phyloP scores from a whole-genome alignment of 2,888 invertebrate species.

The Chymomyza caudatula region DNA sequence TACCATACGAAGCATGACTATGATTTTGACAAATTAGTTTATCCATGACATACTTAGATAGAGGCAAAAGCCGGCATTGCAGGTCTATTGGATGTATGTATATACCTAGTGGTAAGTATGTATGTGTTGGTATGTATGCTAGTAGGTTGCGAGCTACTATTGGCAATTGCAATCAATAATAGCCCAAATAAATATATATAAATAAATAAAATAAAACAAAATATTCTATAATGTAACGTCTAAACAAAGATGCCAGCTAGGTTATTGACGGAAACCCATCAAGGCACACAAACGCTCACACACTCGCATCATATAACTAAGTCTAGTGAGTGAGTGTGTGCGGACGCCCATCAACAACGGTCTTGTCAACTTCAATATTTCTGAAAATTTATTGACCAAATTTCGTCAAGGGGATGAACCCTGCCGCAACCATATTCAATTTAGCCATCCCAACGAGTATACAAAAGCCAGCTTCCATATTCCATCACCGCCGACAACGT shows the following conservation, averaged over 20 bases:
- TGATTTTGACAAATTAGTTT: constrained; percentile 35
- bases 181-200: constrained; percentile 5
- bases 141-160: neutral
- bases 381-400: constrained; percentile 52
- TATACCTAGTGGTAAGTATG: no score
- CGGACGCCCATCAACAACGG: constrained; percentile 28
- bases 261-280: constrained; percentile 28
- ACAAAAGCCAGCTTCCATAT: neutral
- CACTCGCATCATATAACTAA: neutral
- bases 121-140: neutral
- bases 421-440: constrained; percentile 47
- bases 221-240: constrained; percentile 15
- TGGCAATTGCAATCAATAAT: neutral
- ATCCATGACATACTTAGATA: neutral
- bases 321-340: constrained; percentile 1
- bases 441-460: constrained; percentile 27
- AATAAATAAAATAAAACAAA: constrained; percentile 21
- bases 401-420: constrained; percentile 51
- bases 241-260: constrained; percentile 20
- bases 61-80: neutral
- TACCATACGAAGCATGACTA: constrained; percentile 23
- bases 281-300: constrained; percentile 23
- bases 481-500: constrained; percentile 12
- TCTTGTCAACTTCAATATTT: constrained; percentile 47
- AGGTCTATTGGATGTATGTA: neutral